Evolutionary conservation across 2,888 invertebrate species (phyloP).

Genomic region (Zele albiditarsus): DNA sequence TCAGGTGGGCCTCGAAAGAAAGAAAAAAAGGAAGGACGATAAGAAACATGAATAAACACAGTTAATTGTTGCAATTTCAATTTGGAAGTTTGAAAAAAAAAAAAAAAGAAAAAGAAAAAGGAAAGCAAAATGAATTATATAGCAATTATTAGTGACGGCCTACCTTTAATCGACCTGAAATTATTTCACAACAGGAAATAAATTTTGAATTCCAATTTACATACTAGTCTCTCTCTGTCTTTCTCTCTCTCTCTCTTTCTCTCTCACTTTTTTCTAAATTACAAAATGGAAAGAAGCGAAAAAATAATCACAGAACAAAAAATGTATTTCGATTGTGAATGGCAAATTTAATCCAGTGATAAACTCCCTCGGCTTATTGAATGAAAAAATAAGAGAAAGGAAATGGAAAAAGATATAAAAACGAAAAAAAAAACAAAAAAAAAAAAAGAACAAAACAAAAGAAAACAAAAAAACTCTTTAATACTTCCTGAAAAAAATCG

Average conservation of each 20-base stretch:
- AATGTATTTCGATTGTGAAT: too few relatives aligned
- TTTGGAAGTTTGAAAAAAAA: not conserved
- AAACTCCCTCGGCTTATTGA: slow-evolving; percentile 28
- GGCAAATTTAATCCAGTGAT: not conserved
- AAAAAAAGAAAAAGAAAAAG: not conserved
- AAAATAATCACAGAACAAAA: not conserved
- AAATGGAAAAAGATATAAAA: too few relatives aligned
- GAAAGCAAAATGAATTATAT: not conserved
- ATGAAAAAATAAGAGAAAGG: slow-evolving; percentile 18
- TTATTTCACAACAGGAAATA: too few relatives aligned
- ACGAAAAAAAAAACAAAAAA: not conserved
- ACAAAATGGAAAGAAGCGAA: not conserved
- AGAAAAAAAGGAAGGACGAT: not conserved
- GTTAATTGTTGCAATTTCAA: not conserved
- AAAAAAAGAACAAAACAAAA: slow-evolving; percentile 11
- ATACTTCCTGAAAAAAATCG: slow-evolving; percentile 43
- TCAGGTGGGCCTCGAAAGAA: not conserved
- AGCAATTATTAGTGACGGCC: slow-evolving; percentile 8
- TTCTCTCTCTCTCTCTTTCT: too few relatives aligned
- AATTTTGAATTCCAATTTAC: too few relatives aligned
- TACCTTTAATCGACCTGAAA: slow-evolving; percentile 2
- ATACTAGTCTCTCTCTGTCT: too few relatives aligned
- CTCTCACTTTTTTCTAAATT: not conserved
- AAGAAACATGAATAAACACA: not conserved
- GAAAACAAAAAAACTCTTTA: slow-evolving; percentile 39